A percentile compares a stretch with the other conserved stretches of the same genome.
Evolutionary conservation across 2,888 invertebrate genomes (phyloP).

Genomic region (Yponomeuta plumbellus): DNA sequence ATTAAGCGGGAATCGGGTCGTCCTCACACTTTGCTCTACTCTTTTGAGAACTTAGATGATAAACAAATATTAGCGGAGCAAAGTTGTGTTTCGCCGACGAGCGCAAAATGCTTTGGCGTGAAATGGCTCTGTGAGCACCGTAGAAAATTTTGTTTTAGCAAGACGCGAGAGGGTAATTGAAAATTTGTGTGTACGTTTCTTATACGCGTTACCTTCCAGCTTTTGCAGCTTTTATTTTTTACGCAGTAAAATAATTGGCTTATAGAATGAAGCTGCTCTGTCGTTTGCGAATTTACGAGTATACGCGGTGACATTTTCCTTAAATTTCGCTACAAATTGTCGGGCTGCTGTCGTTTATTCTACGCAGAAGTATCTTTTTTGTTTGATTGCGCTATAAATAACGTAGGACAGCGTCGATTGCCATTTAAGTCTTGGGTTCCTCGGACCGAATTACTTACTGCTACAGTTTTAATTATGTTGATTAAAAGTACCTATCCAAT

Average conservation of each 20-base stretch:
- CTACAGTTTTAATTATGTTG: background rate
- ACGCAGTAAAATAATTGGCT: background rate
- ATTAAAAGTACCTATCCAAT: background rate
- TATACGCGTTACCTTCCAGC: background rate
- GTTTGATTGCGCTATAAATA: constrained; percentile 35
- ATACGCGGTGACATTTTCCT: constrained; percentile 1
- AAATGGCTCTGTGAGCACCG: background rate
- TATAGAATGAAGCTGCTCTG: background rate
- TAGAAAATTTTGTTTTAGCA: constrained; percentile 79
- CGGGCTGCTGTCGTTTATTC: constrained; percentile 1
- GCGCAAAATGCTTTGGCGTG: background rate
- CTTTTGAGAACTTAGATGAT: constrained; percentile 36
- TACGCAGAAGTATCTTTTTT: constrained; percentile 21
- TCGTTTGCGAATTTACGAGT: background rate
- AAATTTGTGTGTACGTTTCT: constrained; percentile 8
- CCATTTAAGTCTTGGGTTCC: constrained; percentile 27
- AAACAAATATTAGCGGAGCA: constrained; percentile 43
- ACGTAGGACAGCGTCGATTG: constrained; percentile 35
- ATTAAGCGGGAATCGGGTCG: constrained; percentile 57
- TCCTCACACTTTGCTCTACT: constrained; percentile 26
- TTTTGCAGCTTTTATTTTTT: background rate
- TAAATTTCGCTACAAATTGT: constrained; percentile 5
- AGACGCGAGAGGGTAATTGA: constrained; percentile 74
- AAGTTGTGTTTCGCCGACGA: constrained; percentile 26
- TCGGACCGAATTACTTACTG: background rate